Conservation (phyloP, 92 coral and sea anemone genomes). For the Virgularia gustaviana region DNA sequence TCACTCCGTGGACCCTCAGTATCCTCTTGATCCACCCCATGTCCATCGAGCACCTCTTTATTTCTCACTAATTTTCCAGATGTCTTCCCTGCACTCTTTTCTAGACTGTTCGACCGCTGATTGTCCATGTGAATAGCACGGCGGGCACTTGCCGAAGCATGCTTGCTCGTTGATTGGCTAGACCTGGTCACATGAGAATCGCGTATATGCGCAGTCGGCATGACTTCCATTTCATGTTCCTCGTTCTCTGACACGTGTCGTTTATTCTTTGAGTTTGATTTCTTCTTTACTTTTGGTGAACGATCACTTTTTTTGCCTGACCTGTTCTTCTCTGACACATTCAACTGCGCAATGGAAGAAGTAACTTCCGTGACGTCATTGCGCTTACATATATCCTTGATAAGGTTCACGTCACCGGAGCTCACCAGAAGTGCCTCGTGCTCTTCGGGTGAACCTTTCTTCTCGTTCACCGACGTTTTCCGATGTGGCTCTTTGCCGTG, state of each 20-base stretch:
- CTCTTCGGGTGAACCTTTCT: conserved; percentile 28
- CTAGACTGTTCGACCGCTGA: background rate
- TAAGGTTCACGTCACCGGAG: background rate
- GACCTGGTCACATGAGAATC: no score
- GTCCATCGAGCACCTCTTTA: background rate
- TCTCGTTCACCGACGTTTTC: conserved; percentile 15
- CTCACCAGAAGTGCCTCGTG: background rate
- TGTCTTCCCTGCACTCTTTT: background rate
- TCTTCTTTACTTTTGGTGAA: conserved; percentile 14
- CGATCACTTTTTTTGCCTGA: conserved; percentile 9
- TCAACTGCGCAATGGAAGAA: conserved; percentile 9
- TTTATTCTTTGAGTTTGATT: conserved; percentile 12
- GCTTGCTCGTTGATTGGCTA: background rate
- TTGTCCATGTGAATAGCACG: conserved; percentile 6
- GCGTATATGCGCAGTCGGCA: conserved; percentile 6
- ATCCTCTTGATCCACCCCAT: conserved; percentile 11
- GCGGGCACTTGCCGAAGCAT: conserved; percentile 20
- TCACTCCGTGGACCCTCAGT: conserved; percentile 3
- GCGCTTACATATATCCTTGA: background rate
- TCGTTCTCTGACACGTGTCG: conserved; percentile 1
- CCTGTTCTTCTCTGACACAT: conserved; percentile 14
- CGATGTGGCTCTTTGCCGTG: background rate
- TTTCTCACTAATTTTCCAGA: background rate
- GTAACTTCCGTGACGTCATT: conserved; percentile 1
- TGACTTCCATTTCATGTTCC: background rate